phyloP scores from a whole-genome alignment of 2,888 invertebrate genomes.

The Dryocosmus kuriphilus region DNA sequence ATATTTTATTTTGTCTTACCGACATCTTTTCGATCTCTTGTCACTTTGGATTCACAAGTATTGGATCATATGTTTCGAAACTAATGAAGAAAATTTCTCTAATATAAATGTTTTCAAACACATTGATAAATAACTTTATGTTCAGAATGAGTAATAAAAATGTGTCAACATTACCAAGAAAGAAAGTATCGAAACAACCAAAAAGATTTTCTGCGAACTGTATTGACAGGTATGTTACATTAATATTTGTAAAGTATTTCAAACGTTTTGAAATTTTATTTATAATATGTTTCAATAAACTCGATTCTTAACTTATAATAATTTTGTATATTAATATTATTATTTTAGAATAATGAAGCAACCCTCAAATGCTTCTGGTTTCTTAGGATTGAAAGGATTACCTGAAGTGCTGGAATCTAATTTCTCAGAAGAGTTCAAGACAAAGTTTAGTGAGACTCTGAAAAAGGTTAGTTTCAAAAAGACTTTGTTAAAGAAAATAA shows the following conservation, averaged over 20 bases:
- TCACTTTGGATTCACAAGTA: neutral
- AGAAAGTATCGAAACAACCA: slow-evolving; percentile 54
- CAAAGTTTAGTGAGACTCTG: neutral
- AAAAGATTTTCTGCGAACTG: slow-evolving; percentile 49
- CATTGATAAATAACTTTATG: slow-evolving; percentile 48
- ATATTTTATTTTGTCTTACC: slow-evolving; percentile 7
- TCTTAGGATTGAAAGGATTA: slow-evolving; percentile 1
- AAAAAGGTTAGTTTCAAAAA: neutral
- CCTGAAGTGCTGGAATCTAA: neutral
- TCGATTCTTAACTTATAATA: neutral
- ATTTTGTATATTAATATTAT: neutral
- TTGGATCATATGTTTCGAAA: slow-evolving; percentile 11
- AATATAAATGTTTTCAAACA: slow-evolving; percentile 60
- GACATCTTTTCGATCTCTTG: neutral
- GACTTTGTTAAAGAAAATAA: neutral
- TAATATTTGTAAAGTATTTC: neutral
- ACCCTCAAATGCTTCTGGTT: neutral
- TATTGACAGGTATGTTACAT: slow-evolving; percentile 61
- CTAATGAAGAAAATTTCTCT: slow-evolving; percentile 53
- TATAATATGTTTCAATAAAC: neutral
- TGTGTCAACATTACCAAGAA: slow-evolving; percentile 45
- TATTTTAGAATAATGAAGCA: slow-evolving; percentile 28
- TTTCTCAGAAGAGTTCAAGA: neutral
- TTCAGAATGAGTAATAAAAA: slow-evolving; percentile 61
- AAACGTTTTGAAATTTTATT: neutral